These are phyloP conservation scores for Tangara arthus DNA, from an alignment of 2,797 vertebrate species.

Conservation along the genomic window DNA sequence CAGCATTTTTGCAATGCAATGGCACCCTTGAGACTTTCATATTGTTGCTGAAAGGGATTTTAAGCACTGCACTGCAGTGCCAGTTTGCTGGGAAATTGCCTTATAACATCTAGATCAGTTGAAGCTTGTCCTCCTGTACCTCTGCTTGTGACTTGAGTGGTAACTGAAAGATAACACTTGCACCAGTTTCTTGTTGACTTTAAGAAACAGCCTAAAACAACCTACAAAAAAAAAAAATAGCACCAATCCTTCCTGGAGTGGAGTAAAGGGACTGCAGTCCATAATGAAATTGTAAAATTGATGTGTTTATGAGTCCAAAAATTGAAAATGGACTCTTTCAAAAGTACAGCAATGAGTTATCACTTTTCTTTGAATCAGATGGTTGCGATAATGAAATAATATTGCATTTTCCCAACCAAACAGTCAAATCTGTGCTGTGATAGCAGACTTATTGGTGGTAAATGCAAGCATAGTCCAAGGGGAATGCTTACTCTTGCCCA, in stretches of 20 bases:
- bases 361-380: neutral
- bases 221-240: neutral
- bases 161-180: neutral
- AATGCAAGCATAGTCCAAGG: neutral
- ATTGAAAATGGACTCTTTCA: neutral
- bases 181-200: neutral
- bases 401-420: neutral
- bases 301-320: neutral
- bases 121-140: neutral
- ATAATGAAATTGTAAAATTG: neutral
- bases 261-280: neutral
- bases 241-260: neutral
- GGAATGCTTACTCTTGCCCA: neutral
- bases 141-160: neutral
- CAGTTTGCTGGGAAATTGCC: neutral
- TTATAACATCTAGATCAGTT: neutral
- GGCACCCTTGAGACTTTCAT: conserved; percentile 25
- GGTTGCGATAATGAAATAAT: neutral
- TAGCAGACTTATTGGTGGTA: neutral
- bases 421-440: neutral
- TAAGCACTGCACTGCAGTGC: conserved; percentile 6
- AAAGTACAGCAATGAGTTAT: neutral
- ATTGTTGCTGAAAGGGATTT: conserved; percentile 29
- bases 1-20: neutral
- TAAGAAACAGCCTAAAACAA: neutral